Percentiles rank a stretch among this genome's conserved stretches.
phyloP scores from a whole-genome alignment of 2,113 vertebrate genomes.

The Amphiprion ocellaris region DNA sequence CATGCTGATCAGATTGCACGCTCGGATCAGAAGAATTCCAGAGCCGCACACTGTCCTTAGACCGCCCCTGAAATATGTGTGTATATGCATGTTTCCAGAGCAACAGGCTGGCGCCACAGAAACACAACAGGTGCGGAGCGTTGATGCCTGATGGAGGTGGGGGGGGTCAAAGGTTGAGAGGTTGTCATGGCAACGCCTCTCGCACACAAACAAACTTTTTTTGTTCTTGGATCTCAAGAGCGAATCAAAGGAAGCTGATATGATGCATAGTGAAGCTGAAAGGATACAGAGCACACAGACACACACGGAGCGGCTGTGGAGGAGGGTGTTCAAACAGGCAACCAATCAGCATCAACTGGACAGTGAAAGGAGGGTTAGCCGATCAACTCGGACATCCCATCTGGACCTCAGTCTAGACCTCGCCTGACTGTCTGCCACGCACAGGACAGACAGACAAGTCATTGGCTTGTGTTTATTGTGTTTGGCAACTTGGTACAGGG shows the following conservation, averaged over 20 bases:
- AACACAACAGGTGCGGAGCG: slow-evolving; percentile 75
- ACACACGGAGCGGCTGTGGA: background rate
- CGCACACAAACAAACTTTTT: slow-evolving; percentile 71
- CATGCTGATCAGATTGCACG: slow-evolving; percentile 63
- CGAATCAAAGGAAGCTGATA: slow-evolving; percentile 46
- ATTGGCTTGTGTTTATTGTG: background rate
- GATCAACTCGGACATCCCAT: slow-evolving; percentile 51
- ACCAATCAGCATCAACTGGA: slow-evolving; percentile 33
- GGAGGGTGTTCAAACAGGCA: slow-evolving; percentile 16
- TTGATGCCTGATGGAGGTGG: slow-evolving; percentile 52
- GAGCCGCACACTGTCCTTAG: slow-evolving; percentile 58
- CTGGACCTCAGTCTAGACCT: slow-evolving; percentile 55
- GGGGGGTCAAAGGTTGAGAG: slow-evolving; percentile 66
- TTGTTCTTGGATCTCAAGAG: slow-evolving; percentile 49
- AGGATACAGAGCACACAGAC: slow-evolving; percentile 18
- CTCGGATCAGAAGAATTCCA: slow-evolving; percentile 71
- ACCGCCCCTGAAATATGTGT: slow-evolving; percentile 51
- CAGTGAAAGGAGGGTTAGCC: slow-evolving; percentile 50
- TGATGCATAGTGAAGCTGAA: slow-evolving; percentile 11
- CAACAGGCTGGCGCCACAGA: slow-evolving; percentile 60
- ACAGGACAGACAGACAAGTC: slow-evolving; percentile 1
- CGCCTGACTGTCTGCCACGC: slow-evolving; percentile 15
- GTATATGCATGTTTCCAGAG: slow-evolving; percentile 63
- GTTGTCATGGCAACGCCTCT: slow-evolving; percentile 73
- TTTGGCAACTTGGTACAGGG: background rate